Base-by-base conservation (phyloP, 2,888 invertebrate genomes). In the Prosapia bicincta region DNA sequence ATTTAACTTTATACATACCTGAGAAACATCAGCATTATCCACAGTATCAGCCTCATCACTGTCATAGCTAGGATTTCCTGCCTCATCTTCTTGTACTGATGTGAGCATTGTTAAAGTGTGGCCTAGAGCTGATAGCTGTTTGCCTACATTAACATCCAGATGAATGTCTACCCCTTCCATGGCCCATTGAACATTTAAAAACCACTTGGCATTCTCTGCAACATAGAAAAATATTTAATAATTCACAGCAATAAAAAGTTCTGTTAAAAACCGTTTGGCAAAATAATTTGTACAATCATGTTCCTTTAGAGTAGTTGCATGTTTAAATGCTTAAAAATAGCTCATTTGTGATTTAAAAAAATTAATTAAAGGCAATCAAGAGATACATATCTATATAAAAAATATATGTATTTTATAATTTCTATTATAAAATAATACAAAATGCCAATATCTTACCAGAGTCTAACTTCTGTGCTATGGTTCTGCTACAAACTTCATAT, bases 111-210 rank as follows among this genome's bases (percentile, higher is more conserved):
- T 98, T 74, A 99, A 89, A 0, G 99, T 99, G 84, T 97, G 95
- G 0, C 98, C 97, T 43, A 99, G 87, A 0, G 97, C 94, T 0
- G 97, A 97, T 26, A 99, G 87, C 83, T 98, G 95, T 84, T 98
- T 97, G 72, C 99, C 99, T 66, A 99, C 96, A 84, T 94, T 96
- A 0, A 97, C 95, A 85, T 98, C 98, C 75, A 98, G 86, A 84
- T 98, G 97, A 79, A 98, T 97, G 83, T 98, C 98, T 9, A 98
- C 97, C 71, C 99, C 99, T 85, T 98, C 96, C 99, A 99, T 99
- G 86, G 98, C 95, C 97, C 99, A 99, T 79, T 96, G 94, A 0
- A 99, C 97, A 85, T 98, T 98, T 76, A 99, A 87, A 83, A 98
- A 91, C 99, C 99, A 99, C 84, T 99, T 98, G 2, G 99, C 98